A percentile compares a stretch with the other conserved stretches of the same genome.
Conservation (phyloP, 2,113 vertebrate species). For the Vulpes vulpes region DNA sequence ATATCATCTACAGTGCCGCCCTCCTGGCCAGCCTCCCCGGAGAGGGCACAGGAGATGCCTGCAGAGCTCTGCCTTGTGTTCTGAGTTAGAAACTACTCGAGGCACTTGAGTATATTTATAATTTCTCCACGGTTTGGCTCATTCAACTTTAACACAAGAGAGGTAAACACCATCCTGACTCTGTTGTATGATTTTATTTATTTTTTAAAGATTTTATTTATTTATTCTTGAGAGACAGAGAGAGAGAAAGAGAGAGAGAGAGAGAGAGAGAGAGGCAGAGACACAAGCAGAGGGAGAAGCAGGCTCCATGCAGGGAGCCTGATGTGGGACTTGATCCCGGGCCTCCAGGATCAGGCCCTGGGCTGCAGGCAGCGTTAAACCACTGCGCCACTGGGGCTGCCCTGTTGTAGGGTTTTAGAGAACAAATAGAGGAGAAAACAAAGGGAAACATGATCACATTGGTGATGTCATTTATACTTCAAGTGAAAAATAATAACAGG, state of each 20-base stretch:
- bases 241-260: too few species aligned
- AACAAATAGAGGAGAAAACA: neutral
- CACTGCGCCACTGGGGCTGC: too few species aligned
- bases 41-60: neutral
- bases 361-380: too few species aligned
- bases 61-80: neutral
- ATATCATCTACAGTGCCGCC: accelerated
- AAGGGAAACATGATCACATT: neutral
- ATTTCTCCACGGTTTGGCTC: neutral
- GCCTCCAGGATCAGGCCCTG: too few species aligned
- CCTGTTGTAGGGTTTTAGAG: constrained; percentile 16
- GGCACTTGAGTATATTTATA: neutral
- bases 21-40: neutral
- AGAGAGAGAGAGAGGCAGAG: too few species aligned
- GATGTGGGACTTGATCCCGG: too few species aligned
- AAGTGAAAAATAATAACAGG: constrained; percentile 25
- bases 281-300: too few species aligned
- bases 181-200: constrained; percentile 30
- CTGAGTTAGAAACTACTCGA: constrained; percentile 12
- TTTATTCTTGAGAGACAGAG: too few species aligned
- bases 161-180: neutral
- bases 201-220: too few species aligned
- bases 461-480: neutral
- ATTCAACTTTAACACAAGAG: neutral
- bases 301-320: too few species aligned